Evolutionary conservation across 2,888 invertebrate genomes (phyloP).

Genomic region (Lumbricus terrestris): DNA sequence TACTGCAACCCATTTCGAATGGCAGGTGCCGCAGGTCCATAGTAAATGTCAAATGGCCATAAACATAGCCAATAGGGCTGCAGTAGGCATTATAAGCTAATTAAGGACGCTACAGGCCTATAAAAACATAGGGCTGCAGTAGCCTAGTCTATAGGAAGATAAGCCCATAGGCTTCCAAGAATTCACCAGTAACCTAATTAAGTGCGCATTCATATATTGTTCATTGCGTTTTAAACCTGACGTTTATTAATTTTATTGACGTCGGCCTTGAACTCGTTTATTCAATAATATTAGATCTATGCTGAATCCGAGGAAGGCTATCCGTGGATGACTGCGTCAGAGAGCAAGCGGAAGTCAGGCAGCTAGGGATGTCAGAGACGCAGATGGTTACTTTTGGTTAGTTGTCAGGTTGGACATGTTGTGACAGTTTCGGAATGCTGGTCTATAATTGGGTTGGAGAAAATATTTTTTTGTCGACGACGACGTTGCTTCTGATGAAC

Average conservation of each 20-base stretch:
- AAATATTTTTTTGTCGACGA: not conserved
- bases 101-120: no score
- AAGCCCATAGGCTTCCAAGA: not conserved
- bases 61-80: no score
- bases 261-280: not conserved
- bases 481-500: not conserved
- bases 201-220: not conserved
- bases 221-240: no score
- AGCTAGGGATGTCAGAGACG: not conserved
- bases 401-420: not conserved
- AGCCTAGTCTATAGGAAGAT: no score
- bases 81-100: no score
- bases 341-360: not conserved
- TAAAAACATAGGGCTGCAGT: no score
- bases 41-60: not conserved
- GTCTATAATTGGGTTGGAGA: not conserved
- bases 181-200: not conserved
- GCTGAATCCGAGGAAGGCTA: no score
- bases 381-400: not conserved
- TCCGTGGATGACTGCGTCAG: not conserved
- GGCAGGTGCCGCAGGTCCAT: not conserved
- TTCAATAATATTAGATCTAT: no score
- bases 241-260: not conserved
- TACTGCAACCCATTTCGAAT: not conserved
- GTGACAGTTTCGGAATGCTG: not conserved